Conservation (phyloP, 2,797 vertebrate genomes). For the Enoplosus armatus region DNA sequence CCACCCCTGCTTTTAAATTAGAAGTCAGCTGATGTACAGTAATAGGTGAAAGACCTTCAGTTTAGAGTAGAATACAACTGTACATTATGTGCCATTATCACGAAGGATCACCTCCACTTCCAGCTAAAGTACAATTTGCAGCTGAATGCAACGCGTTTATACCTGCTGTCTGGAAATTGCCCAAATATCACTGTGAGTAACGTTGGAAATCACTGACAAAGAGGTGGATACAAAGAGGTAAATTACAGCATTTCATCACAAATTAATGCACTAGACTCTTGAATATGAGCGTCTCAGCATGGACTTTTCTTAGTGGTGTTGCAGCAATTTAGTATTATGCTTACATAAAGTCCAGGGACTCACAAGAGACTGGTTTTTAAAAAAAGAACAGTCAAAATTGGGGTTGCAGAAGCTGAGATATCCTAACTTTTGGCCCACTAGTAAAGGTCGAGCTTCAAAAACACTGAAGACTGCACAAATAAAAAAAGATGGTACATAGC, state of each 20-base stretch:
- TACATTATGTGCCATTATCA: constrained; percentile 23
- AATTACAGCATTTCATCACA: constrained; percentile 32
- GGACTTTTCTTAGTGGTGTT: background rate
- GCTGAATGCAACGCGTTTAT: constrained; percentile 23
- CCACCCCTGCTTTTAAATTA: constrained; percentile 26
- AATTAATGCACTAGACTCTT: background rate
- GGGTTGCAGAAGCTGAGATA: too few relatives aligned
- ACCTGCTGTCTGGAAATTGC: constrained; percentile 28
- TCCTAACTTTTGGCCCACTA: background rate
- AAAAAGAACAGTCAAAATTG: background rate
- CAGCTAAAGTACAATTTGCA: constrained; percentile 9
- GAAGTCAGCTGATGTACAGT: constrained; percentile 42
- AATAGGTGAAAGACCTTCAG: constrained; percentile 11
- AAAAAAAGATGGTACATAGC: background rate
- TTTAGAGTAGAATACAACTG: constrained; percentile 12
- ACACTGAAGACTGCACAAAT: background rate
- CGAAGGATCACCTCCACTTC: constrained; percentile 20
- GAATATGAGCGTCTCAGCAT: background rate
- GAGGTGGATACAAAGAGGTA: constrained; percentile 17
- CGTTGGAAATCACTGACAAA: background rate
- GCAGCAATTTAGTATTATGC: background rate
- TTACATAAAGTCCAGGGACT: background rate
- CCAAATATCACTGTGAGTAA: constrained; percentile 26
- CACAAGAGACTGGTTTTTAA: background rate
- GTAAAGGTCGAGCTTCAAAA: background rate